These are phyloP conservation scores for Platorchestia sp. DNA, from an alignment of 1,140 invertebrate genomes.

Conservation along the genomic window DNA sequence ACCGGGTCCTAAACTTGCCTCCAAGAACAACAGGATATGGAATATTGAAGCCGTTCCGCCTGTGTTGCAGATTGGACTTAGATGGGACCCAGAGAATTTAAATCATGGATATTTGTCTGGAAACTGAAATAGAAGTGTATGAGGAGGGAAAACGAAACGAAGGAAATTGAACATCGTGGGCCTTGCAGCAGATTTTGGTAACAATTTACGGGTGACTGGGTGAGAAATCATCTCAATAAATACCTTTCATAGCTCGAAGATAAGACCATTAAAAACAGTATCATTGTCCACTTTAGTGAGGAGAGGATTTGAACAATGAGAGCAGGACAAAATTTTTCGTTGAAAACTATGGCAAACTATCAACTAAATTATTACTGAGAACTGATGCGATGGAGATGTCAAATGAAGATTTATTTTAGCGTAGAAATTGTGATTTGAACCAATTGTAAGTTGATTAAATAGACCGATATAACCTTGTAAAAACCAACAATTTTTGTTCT, in stretches of 20 bases:
- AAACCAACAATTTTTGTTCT: not conserved
- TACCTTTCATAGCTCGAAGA: too few species aligned
- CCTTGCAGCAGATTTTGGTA: not conserved
- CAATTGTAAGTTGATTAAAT: not conserved
- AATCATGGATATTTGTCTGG: not conserved
- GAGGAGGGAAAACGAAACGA: not conserved
- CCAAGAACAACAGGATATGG: conserved; percentile 49
- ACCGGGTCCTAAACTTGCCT: conserved; percentile 16
- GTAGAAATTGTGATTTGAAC: not conserved
- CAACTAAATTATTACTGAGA: not conserved
- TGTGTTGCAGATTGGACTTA: not conserved
- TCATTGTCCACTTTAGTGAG: not conserved
- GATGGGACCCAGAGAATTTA: not conserved
- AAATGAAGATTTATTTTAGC: not conserved
- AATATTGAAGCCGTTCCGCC: conserved; percentile 31
- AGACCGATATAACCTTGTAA: not conserved
- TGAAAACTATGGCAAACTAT: not conserved
- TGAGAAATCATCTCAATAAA: not conserved
- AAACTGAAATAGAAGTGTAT: not conserved
- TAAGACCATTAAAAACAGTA: not conserved
- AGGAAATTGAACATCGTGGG: not conserved
- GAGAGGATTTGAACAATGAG: not conserved
- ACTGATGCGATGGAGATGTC: not conserved
- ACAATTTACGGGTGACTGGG: not conserved
- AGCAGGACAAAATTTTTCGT: not conserved